Evolutionary conservation across 1,140 invertebrate genomes (phyloP), one percentile per base, ranked within the genome.

Genomic region (Zaprionus africanus): DNA sequence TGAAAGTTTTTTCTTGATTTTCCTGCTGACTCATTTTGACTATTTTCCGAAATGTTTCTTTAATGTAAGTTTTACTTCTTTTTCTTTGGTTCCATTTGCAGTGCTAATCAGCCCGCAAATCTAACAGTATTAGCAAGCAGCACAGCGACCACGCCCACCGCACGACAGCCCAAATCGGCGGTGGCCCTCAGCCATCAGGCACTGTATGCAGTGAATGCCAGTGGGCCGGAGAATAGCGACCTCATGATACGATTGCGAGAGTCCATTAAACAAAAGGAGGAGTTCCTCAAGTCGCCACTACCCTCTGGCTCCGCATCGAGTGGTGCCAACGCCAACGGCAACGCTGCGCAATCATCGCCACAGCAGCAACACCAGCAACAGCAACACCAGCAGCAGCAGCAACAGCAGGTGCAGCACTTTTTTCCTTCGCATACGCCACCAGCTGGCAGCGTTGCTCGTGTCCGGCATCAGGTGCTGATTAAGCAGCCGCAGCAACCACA

Each of bases 211-310:
- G 72, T 56, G 17, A 66, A 70, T 58, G 61, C 60, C 9, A 63
- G 75, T 17, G 59, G 79, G 66, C 65, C 79, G 24, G 91, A 92
- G 17, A 91, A 91, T 60, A 92, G 86, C 69, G 91, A 92, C 56
- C 81, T 92, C 38, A 92, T 92, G 91, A 88, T 92, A 63, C 85
- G 91, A 53, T 62, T 98, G 79, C 94, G 96, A 60, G 97, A 96
- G 91, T 97, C 96, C 81, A 95, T 96, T 78, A 96, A 97, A 81
- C 96, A 97, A 82, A 98, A 98, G 86, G 97, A 97, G 92, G 97
- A 97, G 78, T 98, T 98, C 91, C 93, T 98, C 34, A 95, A 95
- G 78, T 94, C 96, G 63, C 96, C 96, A 94, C 95, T 54, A 58
- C 91, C 91, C 31, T 56, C 68, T 22, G 64, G 58, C 43, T 43